Conservation (phyloP, 1,140 invertebrate species). For the Teleogryllus occipitalis region DNA sequence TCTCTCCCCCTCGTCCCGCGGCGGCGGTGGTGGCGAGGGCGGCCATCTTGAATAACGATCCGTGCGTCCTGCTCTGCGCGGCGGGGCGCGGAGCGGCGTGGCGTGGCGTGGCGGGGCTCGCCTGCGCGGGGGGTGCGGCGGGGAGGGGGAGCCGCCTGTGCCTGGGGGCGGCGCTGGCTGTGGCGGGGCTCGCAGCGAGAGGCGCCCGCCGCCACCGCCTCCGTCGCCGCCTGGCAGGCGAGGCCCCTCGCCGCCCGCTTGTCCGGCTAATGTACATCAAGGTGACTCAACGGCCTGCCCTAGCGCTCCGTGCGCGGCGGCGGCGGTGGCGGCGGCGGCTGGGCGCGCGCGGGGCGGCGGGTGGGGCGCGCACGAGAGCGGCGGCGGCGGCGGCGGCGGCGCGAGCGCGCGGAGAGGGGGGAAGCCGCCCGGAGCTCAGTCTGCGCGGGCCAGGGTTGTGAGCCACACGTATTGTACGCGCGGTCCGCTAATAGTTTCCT, state of each 20-base stretch:
- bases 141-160: not conserved
- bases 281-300: not conserved
- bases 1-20: no score
- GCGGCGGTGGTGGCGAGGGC: no score
- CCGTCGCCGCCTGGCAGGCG: no score
- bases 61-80: not conserved
- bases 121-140: not conserved
- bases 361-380: no score
- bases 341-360: no score
- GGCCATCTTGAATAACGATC: slow-evolving; percentile 3
- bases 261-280: not conserved
- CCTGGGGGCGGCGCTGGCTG: not conserved
- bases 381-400: no score
- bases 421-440: not conserved
- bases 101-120: no score
- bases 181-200: not conserved
- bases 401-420: not conserved
- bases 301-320: not conserved
- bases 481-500: not conserved
- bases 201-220: no score
- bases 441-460: not conserved
- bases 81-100: no score
- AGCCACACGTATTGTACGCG: not conserved
- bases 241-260: not conserved
- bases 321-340: no score